A percentile compares a stretch with the other conserved stretches of the same genome.
These are phyloP conservation scores for Diadumene lineata DNA, from an alignment of 92 coral and sea anemone species.

Conservation along the genomic window DNA sequence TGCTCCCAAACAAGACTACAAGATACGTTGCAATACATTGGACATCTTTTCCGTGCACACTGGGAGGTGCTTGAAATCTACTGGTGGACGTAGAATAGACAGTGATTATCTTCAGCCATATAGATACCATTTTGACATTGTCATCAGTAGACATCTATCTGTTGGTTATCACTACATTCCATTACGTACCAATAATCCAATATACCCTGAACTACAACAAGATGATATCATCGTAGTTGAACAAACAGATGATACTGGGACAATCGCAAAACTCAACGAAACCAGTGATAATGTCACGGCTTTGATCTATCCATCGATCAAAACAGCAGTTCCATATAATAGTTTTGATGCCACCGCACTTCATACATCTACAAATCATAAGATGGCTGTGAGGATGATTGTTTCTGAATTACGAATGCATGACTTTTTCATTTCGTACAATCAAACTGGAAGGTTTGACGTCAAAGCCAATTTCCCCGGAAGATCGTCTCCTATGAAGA, in stretches of 20 bases:
- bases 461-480: not conserved
- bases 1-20: not conserved
- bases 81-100: not conserved
- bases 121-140: slow-evolving; percentile 4
- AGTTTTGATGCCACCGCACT: not conserved
- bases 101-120: slow-evolving; percentile 4
- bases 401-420: not conserved
- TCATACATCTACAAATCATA: slow-evolving; percentile 1
- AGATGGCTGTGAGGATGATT: not conserved
- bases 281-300: slow-evolving; percentile 3
- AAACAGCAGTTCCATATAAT: not conserved
- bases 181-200: not conserved
- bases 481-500: not conserved
- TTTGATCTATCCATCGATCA: slow-evolving; percentile 5
- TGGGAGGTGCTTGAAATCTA: slow-evolving; percentile 11
- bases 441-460: not conserved
- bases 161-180: slow-evolving; percentile 30
- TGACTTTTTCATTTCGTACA: not conserved
- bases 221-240: slow-evolving; percentile 36
- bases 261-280: slow-evolving; percentile 22
- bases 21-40: slow-evolving; percentile 11
- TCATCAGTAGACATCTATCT: slow-evolving; percentile 12
- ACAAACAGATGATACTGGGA: slow-evolving; percentile 4
- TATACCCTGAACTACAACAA: slow-evolving; percentile 13
- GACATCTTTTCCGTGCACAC: slow-evolving; percentile 11